A percentile compares a stretch with the other conserved stretches of the same genome.
phyloP scores from a whole-genome alignment of 2,888 invertebrate genomes.

The Octonoba sinensis region DNA sequence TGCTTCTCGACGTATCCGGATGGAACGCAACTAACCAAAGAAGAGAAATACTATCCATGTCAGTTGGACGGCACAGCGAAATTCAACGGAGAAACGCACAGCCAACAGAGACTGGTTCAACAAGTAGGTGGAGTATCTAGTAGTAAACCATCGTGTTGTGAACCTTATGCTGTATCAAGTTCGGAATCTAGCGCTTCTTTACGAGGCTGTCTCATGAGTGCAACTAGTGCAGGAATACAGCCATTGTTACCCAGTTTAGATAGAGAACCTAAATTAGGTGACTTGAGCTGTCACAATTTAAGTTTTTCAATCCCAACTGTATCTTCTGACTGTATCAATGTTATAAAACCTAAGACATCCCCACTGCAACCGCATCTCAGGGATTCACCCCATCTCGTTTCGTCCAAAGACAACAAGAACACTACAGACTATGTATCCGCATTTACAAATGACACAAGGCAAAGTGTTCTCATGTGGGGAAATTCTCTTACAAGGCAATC shows the following conservation, averaged over 20 bases:
- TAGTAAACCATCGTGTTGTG: constrained; percentile 64
- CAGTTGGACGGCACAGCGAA: constrained; percentile 73
- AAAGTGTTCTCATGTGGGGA: constrained; percentile 96
- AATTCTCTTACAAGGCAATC: constrained; percentile 67
- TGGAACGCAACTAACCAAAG: constrained; percentile 65
- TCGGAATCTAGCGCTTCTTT: constrained; percentile 47
- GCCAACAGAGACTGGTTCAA: constrained; percentile 46
- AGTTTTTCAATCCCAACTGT: constrained; percentile 64
- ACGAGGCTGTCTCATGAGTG: constrained; percentile 64
- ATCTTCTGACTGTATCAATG: constrained; percentile 59
- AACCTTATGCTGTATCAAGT: constrained; percentile 53
- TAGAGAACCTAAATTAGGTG: constrained; percentile 69
- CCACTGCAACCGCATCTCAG: constrained; percentile 56
- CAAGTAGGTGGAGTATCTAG: constrained; percentile 33
- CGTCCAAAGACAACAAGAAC: constrained; percentile 49
- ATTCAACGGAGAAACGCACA: constrained; percentile 62
- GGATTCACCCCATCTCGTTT: constrained; percentile 45
- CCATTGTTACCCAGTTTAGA: constrained; percentile 71
- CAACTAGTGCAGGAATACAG: constrained; percentile 64
- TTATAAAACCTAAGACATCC: constrained; percentile 62
- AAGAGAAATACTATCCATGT: constrained; percentile 77
- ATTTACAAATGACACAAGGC: constrained; percentile 77
- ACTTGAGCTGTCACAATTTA: constrained; percentile 52
- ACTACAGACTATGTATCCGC: constrained; percentile 48
- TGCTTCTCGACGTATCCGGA: constrained; percentile 60